Percentiles rank a stretch among this genome's conserved stretches.
These are phyloP conservation scores for Calyptommatus sinebrachiatus DNA, from an alignment of 2,113 vertebrate species.

Conservation along the genomic window DNA sequence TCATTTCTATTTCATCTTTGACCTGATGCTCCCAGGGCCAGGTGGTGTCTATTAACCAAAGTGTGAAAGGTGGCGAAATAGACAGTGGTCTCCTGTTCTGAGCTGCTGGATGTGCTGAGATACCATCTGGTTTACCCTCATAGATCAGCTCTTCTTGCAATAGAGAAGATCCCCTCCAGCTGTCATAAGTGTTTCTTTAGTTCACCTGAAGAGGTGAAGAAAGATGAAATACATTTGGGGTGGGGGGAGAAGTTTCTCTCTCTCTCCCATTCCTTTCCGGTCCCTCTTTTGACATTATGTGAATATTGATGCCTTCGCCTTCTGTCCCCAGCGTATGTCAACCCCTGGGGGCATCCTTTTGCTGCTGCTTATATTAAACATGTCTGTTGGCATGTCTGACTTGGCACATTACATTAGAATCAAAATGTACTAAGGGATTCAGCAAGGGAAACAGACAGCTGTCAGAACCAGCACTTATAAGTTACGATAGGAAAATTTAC, in stretches of 20 bases:
- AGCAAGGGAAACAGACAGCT: slow-evolving; percentile 30
- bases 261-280: not conserved
- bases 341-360: slow-evolving; percentile 17
- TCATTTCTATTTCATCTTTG: no score
- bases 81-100: no score
- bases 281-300: not conserved
- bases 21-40: no score
- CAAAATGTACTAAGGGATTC: slow-evolving; percentile 45
- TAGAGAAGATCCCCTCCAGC: not conserved
- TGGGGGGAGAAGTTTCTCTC: not conserved
- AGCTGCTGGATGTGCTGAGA: no score
- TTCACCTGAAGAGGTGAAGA: not conserved
- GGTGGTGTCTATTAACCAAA: no score
- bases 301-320: not conserved
- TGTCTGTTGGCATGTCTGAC: not conserved
- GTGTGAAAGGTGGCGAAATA: no score
- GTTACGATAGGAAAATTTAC: not conserved
- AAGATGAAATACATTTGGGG: no score
- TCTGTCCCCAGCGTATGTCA: not conserved
- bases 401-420: slow-evolving; percentile 18
- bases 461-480: slow-evolving; percentile 30
- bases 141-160: no score
- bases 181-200: not conserved
- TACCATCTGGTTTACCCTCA: no score
- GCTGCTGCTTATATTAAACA: slow-evolving; percentile 15